A percentile compares a stretch with the other conserved stretches of the same genome.
Evolutionary conservation across 2,888 invertebrate species (phyloP).

Genomic region (Nowickia ferox): DNA sequence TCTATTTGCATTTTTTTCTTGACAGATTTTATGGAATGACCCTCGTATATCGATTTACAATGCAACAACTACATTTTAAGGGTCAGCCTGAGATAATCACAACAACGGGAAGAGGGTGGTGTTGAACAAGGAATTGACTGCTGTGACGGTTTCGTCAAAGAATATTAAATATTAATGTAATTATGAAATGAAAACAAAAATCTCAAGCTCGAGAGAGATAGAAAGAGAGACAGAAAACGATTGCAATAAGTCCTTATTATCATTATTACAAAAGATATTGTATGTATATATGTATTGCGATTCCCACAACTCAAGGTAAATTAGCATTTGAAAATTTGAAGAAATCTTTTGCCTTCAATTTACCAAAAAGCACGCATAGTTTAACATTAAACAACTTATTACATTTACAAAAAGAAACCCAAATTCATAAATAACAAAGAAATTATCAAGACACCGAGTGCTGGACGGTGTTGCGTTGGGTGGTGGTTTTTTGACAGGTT

Average conservation of each 20-base stretch:
- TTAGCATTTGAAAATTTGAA: neutral
- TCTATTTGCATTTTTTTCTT: neutral
- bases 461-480: neutral
- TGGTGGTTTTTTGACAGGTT: conserved; percentile 48
- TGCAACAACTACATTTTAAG: conserved; percentile 50
- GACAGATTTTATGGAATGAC: neutral
- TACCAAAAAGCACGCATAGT: neutral
- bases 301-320: neutral
- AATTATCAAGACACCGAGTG: neutral
- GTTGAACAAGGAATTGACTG: conserved; percentile 53
- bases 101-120: conserved; percentile 40
- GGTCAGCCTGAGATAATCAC: conserved; percentile 63
- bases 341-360: neutral
- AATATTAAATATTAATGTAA: conserved; percentile 82
- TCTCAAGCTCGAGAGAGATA: conserved; percentile 16
- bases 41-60: conserved; percentile 42
- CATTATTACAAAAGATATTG: neutral
- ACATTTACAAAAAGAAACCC: conserved; percentile 7
- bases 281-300: neutral
- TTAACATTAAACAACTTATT: conserved; percentile 23
- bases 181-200: conserved; percentile 80
- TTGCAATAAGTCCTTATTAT: neutral
- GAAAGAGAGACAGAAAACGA: neutral
- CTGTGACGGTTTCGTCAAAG: conserved; percentile 65
- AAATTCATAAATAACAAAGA: conserved; percentile 35